Percentiles rank a stretch among this genome's conserved stretches.
Evolutionary conservation across 2,888 invertebrate genomes (phyloP).

Genomic region (Scrobipalpa costella): DNA sequence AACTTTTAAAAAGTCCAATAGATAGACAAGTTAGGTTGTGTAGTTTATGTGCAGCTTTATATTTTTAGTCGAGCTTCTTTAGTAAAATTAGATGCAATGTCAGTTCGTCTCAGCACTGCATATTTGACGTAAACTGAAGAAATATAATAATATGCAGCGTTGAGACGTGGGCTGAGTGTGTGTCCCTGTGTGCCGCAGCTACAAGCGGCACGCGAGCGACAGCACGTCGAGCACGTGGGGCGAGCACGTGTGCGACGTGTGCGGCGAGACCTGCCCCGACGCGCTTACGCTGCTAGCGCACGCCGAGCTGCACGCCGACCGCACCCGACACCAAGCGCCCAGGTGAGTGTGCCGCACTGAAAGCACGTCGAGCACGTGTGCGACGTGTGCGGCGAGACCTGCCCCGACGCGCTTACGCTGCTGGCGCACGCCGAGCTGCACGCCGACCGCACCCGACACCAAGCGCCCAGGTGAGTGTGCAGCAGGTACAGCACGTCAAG

Average conservation of each 20-base stretch:
- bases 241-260: conserved; percentile 88
- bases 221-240: conserved; percentile 67
- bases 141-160: not conserved
- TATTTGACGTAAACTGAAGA: no score
- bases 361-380: conserved; percentile 83
- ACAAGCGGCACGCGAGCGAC: conserved; percentile 68
- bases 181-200: conserved; percentile 44
- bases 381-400: conserved; percentile 89
- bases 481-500: conserved; percentile 26
- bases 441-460: conserved; percentile 80
- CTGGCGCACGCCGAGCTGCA: conserved; percentile 90
- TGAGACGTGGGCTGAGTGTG: not conserved
- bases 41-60: no score
- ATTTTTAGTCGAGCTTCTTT: no score
- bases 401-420: conserved; percentile 87
- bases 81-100: no score
- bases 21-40: no score
- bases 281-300: conserved; percentile 89
- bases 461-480: conserved; percentile 40
- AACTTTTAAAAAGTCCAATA: no score
- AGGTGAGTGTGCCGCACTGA: conserved; percentile 54
- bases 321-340: conserved; percentile 67
- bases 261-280: conserved; percentile 89
- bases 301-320: conserved; percentile 87
- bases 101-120: no score